Percentiles rank a stretch among this genome's conserved stretches.
Conservation (phyloP, 2,888 invertebrate species). For the Pemphredon lugubris region DNA sequence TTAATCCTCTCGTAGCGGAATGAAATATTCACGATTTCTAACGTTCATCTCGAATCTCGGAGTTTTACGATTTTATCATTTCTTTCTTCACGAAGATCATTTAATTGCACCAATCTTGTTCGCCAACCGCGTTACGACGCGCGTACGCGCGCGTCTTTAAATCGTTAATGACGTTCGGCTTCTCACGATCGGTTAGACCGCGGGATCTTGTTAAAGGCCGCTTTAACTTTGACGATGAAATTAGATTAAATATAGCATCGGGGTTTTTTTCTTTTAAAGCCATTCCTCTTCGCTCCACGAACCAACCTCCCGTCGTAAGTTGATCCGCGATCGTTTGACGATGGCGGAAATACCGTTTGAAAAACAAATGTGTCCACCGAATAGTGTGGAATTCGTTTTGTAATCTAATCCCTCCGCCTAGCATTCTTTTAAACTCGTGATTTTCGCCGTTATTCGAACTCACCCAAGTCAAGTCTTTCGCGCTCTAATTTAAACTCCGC, state of each 20-base stretch:
- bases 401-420: slow-evolving; percentile 42
- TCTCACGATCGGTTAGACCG: too few relatives aligned
- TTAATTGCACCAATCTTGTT: slow-evolving; percentile 57
- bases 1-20: slow-evolving; percentile 24
- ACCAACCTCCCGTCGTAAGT: too few relatives aligned
- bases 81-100: slow-evolving; percentile 29
- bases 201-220: slow-evolving; percentile 50
- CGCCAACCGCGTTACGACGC: slow-evolving; percentile 42
- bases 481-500: slow-evolving; percentile 57
- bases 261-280: too few relatives aligned
- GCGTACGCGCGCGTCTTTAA: too few relatives aligned
- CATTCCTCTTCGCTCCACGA: too few relatives aligned
- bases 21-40: slow-evolving; percentile 54
- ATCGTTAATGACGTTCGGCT: too few relatives aligned
- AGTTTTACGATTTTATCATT: slow-evolving; percentile 32
- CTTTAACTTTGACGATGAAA: slow-evolving; percentile 40
- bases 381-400: slow-evolving; percentile 2
- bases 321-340: too few relatives aligned
- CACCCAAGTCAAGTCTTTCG: slow-evolving; percentile 17
- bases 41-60: slow-evolving; percentile 49
- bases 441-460: slow-evolving; percentile 28
- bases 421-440: slow-evolving; percentile 31
- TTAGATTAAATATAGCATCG: too few relatives aligned
- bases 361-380: not conserved
- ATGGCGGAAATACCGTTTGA: too few relatives aligned